Conservation (phyloP, 2,797 vertebrate species). For the Intellagama lesueurii region DNA sequence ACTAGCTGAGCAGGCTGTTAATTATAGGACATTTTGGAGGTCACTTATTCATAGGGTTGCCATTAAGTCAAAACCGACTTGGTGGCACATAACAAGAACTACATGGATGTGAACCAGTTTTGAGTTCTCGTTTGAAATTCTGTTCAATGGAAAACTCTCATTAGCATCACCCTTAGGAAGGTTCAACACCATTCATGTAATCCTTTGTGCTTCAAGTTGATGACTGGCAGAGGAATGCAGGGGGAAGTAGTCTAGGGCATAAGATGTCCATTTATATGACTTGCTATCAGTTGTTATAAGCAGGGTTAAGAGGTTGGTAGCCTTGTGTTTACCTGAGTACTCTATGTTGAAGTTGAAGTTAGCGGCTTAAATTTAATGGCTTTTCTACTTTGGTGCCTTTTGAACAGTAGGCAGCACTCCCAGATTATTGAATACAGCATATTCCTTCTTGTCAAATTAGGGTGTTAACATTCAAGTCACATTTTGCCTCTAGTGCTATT, state of each 20-base stretch:
- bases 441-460: slow-evolving; percentile 14
- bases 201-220: too few relatives aligned
- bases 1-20: too few relatives aligned
- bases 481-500: slow-evolving; percentile 34
- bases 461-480: slow-evolving; percentile 5
- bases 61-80: too few relatives aligned
- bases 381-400: background rate
- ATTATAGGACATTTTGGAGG: too few relatives aligned
- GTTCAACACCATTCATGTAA: too few relatives aligned
- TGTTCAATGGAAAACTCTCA: background rate
- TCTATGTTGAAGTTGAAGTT: background rate
- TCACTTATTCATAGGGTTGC: too few relatives aligned
- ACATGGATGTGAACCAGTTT: background rate
- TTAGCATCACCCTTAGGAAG: too few relatives aligned
- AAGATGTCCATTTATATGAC: background rate
- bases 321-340: background rate
- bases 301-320: background rate
- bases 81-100: too few relatives aligned
- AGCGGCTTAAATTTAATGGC: background rate
- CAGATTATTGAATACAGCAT: background rate
- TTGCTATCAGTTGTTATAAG: background rate
- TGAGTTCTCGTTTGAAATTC: too few relatives aligned
- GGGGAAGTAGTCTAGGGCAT: background rate
- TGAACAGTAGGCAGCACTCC: slow-evolving; percentile 1
- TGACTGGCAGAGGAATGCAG: background rate